A percentile compares a stretch with the other conserved stretches of the same genome.
phyloP scores from a whole-genome alignment of 2,888 invertebrate species.

The Germaria angustata region DNA sequence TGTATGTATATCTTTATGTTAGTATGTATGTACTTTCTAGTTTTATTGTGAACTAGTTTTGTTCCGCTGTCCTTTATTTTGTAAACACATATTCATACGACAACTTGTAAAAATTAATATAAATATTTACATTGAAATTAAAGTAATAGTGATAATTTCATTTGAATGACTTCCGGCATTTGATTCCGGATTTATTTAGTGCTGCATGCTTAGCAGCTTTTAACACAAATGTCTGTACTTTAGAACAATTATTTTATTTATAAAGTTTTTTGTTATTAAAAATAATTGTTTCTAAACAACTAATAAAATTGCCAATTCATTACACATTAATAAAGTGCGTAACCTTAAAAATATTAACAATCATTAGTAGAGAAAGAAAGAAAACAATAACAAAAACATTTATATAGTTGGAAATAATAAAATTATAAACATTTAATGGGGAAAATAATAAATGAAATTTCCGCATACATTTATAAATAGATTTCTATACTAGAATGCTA shows the following conservation, averaged over 20 bases:
- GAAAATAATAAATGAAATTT: conserved; percentile 21
- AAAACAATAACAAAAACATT: no score
- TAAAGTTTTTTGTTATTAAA: conserved; percentile 11
- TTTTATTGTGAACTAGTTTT: neutral
- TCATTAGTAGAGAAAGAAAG: neutral
- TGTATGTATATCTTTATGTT: no score
- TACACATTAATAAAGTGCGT: conserved; percentile 58
- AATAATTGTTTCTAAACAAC: neutral
- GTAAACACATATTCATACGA: neutral
- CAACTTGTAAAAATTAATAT: neutral
- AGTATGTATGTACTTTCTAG: no score
- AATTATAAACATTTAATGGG: conserved; percentile 12
- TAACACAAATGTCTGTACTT: neutral
- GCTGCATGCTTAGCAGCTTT: conserved; percentile 21
- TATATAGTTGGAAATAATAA: conserved; percentile 9
- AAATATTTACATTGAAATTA: conserved; percentile 25
- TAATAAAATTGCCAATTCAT: conserved; percentile 51
- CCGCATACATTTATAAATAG: conserved; percentile 37
- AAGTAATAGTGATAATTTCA: conserved; percentile 8
- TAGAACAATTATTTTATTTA: conserved; percentile 19
- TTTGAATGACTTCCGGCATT: conserved; percentile 32
- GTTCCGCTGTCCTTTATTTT: neutral
- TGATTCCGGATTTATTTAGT: conserved; percentile 35
- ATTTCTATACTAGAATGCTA: conserved; percentile 22
- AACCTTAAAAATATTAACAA: conserved; percentile 52